Evolutionary conservation across 2,888 invertebrate species (phyloP), one percentile per base, ranked within the genome.

Genomic region (Callimorpha dominula): DNA sequence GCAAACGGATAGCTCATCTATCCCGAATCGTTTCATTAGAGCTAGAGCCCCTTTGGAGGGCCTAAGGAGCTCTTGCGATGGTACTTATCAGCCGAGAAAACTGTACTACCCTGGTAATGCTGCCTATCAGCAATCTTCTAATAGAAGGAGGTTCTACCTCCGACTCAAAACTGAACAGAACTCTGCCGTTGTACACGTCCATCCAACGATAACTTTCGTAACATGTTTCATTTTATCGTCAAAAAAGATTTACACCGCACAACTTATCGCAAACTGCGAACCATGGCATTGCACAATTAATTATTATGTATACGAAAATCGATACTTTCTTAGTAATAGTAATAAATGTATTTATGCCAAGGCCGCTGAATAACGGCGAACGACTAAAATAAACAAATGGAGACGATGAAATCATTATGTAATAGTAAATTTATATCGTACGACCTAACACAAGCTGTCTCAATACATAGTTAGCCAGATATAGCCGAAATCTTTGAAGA

Each of bases 311-410:
- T 71, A 68, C 52, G 42, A 66, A 81, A 77, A 74, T 76, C 76
- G 73, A 77, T 82, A 81, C 70, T 78, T 75, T 74, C 69, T 73
- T 78, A 80, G 79, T 75, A 79, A 74, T 72, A 68, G 74, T 75
- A 75, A 75, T 71, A 75, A 74, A 65, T 63, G 8, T 49, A 77
- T 80, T 76, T 81, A 74, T 81, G 89, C 84, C 88, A 89, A 89
- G 89, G 89, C 83, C 83, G 77, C 14, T 73, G 80, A 77, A 73
- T 75, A 68, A 60, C 50, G n/a, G 43, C 46, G 20, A 42, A 40
- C 65, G 46, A 68, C 68, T 74, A 79, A 82, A 83, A 77, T 75
- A 78, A 80, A 82, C 63, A 81, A 65, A 63, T 31, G 60, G 31
- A 60, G 60, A 60, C 60, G 60, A 12, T 31, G n/a, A 20, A 67